A percentile compares a stretch with the other conserved stretches of the same genome.
These are phyloP conservation scores for Trypoxylus dichotomus DNA, from an alignment of 1,140 invertebrate species.

Conservation along the genomic window DNA sequence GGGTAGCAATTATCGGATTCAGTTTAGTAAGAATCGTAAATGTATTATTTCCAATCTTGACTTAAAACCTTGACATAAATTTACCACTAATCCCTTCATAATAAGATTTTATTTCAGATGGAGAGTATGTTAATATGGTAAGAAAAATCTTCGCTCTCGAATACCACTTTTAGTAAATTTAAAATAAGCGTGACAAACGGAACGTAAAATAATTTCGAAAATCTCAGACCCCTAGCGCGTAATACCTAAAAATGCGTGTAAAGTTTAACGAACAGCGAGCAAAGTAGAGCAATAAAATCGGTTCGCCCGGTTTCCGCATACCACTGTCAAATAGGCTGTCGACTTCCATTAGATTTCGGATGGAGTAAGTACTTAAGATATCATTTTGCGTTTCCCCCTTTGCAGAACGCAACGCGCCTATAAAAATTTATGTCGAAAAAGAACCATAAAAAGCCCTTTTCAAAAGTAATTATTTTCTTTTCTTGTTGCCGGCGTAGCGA, in stretches of 20 bases:
- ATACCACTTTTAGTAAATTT: too few relatives aligned
- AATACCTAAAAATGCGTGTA: background rate
- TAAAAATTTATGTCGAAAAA: slow-evolving; percentile 21
- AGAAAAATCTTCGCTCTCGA: too few relatives aligned
- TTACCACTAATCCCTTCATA: too few relatives aligned
- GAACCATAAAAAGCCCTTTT: slow-evolving; percentile 17
- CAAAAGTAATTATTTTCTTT: slow-evolving; percentile 16
- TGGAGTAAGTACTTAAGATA: slow-evolving; percentile 1
- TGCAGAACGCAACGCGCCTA: background rate
- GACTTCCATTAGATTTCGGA: background rate
- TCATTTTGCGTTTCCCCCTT: background rate
- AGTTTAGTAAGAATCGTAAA: too few relatives aligned
- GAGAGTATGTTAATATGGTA: too few relatives aligned
- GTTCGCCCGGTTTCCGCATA: background rate
- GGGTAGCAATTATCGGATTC: too few relatives aligned
- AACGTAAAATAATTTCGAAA: background rate
- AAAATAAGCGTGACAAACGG: too few relatives aligned
- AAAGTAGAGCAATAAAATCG: background rate
- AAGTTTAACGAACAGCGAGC: background rate
- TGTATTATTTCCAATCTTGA: too few relatives aligned
- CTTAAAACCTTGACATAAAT: too few relatives aligned
- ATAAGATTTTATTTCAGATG: too few relatives aligned
- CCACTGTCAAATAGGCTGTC: background rate
- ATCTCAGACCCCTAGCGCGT: background rate
- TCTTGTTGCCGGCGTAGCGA: background rate